phyloP scores from a whole-genome alignment of 2,113 vertebrate genomes.

The Triplophysa rosa region DNA sequence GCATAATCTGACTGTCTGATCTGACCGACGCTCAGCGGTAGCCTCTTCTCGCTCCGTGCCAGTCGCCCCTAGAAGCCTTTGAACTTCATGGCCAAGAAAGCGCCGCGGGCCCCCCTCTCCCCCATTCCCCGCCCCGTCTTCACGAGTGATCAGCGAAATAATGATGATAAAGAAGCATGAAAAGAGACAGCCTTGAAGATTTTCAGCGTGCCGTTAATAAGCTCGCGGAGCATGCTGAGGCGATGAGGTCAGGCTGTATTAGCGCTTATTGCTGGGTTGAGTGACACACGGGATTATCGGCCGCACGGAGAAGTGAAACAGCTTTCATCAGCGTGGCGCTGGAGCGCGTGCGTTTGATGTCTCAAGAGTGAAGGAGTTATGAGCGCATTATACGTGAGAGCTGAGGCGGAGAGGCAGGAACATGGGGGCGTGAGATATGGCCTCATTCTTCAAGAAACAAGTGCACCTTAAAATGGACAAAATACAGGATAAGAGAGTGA shows the following conservation, averaged over 20 bases:
- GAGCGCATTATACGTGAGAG: slow-evolving; percentile 49
- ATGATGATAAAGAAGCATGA: slow-evolving; percentile 64
- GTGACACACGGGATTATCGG: slow-evolving; percentile 66
- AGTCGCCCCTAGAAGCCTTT: slow-evolving; percentile 61
- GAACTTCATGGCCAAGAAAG: slow-evolving; percentile 71
- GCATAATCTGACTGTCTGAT: slow-evolving; percentile 59
- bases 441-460: slow-evolving; percentile 55
- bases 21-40: slow-evolving; percentile 59
- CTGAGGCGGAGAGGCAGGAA: slow-evolving; percentile 31
- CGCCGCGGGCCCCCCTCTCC: slow-evolving; percentile 49
- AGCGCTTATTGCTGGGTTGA: slow-evolving; percentile 68
- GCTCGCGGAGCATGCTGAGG: slow-evolving; percentile 40
- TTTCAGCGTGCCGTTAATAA: slow-evolving; percentile 70
- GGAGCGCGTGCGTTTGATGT: slow-evolving; percentile 64
- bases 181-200: slow-evolving; percentile 60
- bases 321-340: slow-evolving; percentile 63
- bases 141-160: slow-evolving; percentile 69
- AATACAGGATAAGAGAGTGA: neutral
- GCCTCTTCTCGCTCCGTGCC: slow-evolving; percentile 58
- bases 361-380: slow-evolving; percentile 56
- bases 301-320: slow-evolving; percentile 57
- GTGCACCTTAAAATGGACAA: slow-evolving; percentile 45
- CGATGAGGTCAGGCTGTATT: slow-evolving; percentile 67
- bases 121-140: slow-evolving; percentile 60
- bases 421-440: slow-evolving; percentile 53